Evolutionary conservation across 2,888 invertebrate species (phyloP), one percentile per base, ranked within the genome.

Genomic region (Pyrochroa serraticornis): DNA sequence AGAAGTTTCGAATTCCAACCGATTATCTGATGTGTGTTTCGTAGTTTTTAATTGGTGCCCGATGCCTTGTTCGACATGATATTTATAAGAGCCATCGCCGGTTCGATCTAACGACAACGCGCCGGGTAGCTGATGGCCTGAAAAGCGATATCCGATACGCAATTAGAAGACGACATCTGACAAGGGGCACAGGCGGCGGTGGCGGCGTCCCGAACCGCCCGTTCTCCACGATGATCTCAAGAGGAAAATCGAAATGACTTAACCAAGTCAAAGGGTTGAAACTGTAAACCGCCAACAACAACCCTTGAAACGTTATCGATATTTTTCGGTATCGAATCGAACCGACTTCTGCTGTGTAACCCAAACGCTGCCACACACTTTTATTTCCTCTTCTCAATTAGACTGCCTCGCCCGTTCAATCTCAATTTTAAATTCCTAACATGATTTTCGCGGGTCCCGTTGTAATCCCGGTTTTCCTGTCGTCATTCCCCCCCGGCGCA

Each of bases 41-140:
- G 39, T 56, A 48, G 31, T 42, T 72, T 72, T 72, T 71, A 72
- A 72, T 72, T 72, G 71, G 71, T 68, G 69, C 63, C 69, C 67
- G 68, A 70, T 71, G 62, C 64, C 69, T 66, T 71, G 72, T 72
- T 63, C 59, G 65, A 71, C 73, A 71, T 63, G 69, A 67, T 70
- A 70, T 71, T 71, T 70, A 69, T 67, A 65, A 65, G 56, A 60
- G 47, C 52, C 14, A 22, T 38, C 37, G 49, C 34, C 38, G 49
- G 39, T 41, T 36, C 51, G 31, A 22, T 22, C 22, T 22, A 22
- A 22, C 22, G 22, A 22, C 22, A 22, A 22, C 22, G 22, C 22
- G 22, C 22, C 22, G 22, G 22, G 22, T 22, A 22, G 22, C 22
- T 22, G 22, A 22, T 22, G 22, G 5, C 22, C 22, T 37, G 43